These are phyloP conservation scores for Lepidothrix coronata DNA, from an alignment of 2,113 vertebrate genomes.

Conservation along the genomic window DNA sequence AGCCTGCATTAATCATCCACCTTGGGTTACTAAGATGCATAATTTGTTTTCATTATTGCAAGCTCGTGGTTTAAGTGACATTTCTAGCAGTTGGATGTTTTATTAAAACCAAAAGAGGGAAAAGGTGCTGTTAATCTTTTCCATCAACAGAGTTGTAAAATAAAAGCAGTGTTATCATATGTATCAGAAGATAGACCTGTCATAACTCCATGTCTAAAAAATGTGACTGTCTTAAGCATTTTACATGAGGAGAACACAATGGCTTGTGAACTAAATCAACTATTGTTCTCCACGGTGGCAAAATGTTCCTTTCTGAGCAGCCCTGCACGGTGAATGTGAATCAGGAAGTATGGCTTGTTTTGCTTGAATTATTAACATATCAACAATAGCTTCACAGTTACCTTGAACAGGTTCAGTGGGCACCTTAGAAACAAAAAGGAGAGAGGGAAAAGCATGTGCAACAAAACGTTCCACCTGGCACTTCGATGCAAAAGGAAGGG, in stretches of 20 bases:
- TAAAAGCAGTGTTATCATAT: background rate
- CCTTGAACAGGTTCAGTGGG: conserved; percentile 47
- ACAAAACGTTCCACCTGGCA: background rate
- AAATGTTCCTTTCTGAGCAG: conserved; percentile 2
- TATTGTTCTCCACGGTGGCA: background rate
- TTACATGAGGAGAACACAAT: background rate
- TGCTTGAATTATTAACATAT: conserved; percentile 24
- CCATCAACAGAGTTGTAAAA: conserved; percentile 9
- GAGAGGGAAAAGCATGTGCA: background rate
- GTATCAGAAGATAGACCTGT: background rate
- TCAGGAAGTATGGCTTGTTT: conserved; percentile 8
- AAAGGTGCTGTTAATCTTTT: conserved; percentile 25
- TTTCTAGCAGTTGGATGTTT: conserved; percentile 54
- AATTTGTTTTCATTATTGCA: conserved; percentile 77
- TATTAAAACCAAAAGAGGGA: conserved; percentile 26
- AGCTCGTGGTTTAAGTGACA: conserved; percentile 56
- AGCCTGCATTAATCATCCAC: conserved; percentile 73
- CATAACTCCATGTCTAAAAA: background rate
- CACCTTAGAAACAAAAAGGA: conserved; percentile 46
- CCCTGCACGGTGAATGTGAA: background rate
- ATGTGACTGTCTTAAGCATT: background rate
- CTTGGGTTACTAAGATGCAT: conserved; percentile 75
- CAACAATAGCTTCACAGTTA: conserved; percentile 29
- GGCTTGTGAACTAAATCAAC: background rate
- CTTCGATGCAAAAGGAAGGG: background rate